Evolutionary conservation across 2,797 vertebrate genomes (phyloP), one percentile per base, ranked within the genome.

Genomic region (Bovichtus variegatus): DNA sequence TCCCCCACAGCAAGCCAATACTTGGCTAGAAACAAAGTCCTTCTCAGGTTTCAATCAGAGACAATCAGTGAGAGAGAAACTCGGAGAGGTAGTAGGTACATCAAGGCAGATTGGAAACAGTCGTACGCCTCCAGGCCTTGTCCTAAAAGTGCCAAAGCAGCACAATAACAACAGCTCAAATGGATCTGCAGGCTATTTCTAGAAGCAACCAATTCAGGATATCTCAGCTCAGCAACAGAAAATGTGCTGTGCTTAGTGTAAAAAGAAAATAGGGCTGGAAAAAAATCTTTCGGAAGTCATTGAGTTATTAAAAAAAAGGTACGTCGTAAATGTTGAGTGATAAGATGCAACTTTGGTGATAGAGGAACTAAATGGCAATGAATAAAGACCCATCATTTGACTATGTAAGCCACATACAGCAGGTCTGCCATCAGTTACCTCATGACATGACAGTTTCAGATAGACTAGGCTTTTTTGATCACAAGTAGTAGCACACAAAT

Each of bases 1-100:
- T n/a, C 11, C 40, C 12, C 34, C 34, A 51, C 51, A 79, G 77
- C 73, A 71, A 77, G 70, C 71, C 55, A 80, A 86, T 55, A 78
- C 79, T 89, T 83, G 80, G 83, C 84, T 57, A 6, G 68, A 77
- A 84, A 84, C 80, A 85, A 81, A 89, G 80, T 84, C 71, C 64
- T 66, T 66, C 88, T 91, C 75, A 40, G 65, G 81, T 88, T 93
- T 92, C 87, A 84, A 68, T 78, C 86, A 80, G 69, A 85, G 54
- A 68, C 66, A 80, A 40, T 73, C 63, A 64, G 71, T 1, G 16
- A 76, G 59, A 60, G 49, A 68, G 53, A 57, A 60, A 74, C 53
- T 71, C 36, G 11, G 59, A 66, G 36, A 66, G 63, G 76, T 38
- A 65, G 40, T 21, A 18, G 67, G 76, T 27, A 67, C 80, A 78